Conservation (phyloP, 2,797 vertebrate species). For the Chaetophractus vellerosus region DNA sequence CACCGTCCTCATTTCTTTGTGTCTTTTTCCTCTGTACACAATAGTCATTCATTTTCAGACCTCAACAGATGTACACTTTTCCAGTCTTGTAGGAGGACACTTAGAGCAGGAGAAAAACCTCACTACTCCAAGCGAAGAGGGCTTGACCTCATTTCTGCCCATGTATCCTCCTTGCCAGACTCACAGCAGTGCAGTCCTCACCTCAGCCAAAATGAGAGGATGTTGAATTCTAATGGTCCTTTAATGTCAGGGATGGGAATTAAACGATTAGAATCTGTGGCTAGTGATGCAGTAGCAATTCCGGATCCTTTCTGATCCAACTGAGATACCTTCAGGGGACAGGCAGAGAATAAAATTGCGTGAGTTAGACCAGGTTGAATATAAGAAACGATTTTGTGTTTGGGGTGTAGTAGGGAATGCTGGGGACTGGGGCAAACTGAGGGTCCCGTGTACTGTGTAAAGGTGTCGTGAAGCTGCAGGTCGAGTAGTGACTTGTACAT, state of each 20-base stretch:
- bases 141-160: background rate
- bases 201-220: no score
- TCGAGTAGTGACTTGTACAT: background rate
- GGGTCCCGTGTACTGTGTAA: accelerated
- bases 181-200: background rate
- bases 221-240: background rate
- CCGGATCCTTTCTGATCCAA: background rate
- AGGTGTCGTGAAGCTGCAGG: accelerated
- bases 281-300: no score
- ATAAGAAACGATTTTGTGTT: background rate
- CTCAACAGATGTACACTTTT: background rate
- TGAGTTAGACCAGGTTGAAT: background rate
- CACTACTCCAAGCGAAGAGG: background rate
- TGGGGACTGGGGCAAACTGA: background rate
- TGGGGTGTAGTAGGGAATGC: background rate
- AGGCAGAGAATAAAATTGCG: no score
- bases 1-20: background rate
- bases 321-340: background rate
- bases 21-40: background rate
- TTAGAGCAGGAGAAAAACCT: background rate
- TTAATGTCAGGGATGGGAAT: background rate
- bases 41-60: background rate
- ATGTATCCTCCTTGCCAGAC: background rate
- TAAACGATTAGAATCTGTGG: no score
- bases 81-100: background rate